Percentiles rank a stretch among this genome's conserved stretches.
Conservation (phyloP, 2,888 invertebrate species). For the Agrotis segetum region DNA sequence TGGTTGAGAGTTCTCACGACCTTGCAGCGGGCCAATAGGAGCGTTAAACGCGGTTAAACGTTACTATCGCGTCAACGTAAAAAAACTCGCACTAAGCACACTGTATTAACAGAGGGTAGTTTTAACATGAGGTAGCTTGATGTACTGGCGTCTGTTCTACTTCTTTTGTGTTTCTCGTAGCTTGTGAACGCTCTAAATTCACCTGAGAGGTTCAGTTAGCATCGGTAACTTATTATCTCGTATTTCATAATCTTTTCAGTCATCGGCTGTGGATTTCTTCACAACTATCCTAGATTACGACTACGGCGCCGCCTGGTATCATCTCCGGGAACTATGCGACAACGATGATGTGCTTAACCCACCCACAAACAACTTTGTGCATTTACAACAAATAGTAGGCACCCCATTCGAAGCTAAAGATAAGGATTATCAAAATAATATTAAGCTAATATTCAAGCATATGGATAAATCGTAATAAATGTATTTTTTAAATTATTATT, state of each 20-base stretch:
- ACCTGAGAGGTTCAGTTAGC: no score
- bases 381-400: conserved; percentile 73
- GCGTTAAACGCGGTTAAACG: no score
- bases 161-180: no score
- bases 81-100: no score
- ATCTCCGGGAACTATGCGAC: conserved; percentile 76
- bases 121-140: no score
- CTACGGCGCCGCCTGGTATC: conserved; percentile 80
- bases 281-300: conserved; percentile 86
- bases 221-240: no score
- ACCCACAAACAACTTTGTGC: conserved; percentile 60
- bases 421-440: conserved; percentile 74
- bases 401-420: conserved; percentile 76
- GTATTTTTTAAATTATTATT: conserved; percentile 21
- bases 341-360: conserved; percentile 71
- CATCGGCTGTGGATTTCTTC: conserved; percentile 89
- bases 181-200: no score
- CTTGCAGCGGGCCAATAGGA: no score
- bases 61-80: no score
- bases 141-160: no score
- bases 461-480: conserved; percentile 63
- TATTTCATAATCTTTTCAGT: conserved; percentile 74
- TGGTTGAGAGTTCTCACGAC: no score
- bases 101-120: no score
- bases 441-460: conserved; percentile 78